Evolutionary conservation across 2,888 invertebrate species (phyloP).

Genomic region (Epinotia ramella): DNA sequence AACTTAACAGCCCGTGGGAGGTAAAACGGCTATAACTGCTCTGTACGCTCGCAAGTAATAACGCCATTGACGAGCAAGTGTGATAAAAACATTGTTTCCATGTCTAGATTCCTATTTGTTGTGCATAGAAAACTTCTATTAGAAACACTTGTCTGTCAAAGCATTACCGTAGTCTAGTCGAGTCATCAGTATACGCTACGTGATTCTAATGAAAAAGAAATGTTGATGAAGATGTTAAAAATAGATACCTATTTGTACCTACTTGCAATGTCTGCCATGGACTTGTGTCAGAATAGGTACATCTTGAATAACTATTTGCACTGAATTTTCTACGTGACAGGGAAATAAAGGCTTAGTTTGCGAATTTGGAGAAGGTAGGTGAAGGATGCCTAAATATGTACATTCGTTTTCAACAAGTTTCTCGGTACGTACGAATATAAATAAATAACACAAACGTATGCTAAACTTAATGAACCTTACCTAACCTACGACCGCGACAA

Average conservation of each 20-base stretch:
- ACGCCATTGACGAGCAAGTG: no score
- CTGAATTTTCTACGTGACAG: background rate
- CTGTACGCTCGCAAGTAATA: no score
- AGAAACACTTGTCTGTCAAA: constrained; percentile 1
- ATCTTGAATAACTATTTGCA: constrained; percentile 4
- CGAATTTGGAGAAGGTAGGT: no score
- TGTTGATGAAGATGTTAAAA: constrained; percentile 23
- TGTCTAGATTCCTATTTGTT: constrained; percentile 16
- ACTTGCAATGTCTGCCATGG: background rate
- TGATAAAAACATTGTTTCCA: constrained; percentile 6
- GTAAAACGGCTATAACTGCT: no score
- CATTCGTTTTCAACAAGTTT: background rate
- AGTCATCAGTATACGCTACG: constrained; percentile 8
- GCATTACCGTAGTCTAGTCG: background rate
- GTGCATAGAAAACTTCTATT: constrained; percentile 8
- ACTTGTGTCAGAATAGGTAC: background rate
- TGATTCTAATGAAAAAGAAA: constrained; percentile 21
- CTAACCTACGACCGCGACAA: constrained; percentile 14
- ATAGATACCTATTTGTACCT: constrained; percentile 17
- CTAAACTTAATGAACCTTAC: constrained; percentile 15
- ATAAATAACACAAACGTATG: background rate
- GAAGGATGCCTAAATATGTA: no score
- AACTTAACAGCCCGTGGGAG: no score
- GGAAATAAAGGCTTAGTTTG: no score
- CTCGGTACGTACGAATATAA: background rate